A percentile compares a stretch with the other conserved stretches of the same genome.
Evolutionary conservation across 2,888 invertebrate genomes (phyloP).

Genomic region (Epiblema foenella): DNA sequence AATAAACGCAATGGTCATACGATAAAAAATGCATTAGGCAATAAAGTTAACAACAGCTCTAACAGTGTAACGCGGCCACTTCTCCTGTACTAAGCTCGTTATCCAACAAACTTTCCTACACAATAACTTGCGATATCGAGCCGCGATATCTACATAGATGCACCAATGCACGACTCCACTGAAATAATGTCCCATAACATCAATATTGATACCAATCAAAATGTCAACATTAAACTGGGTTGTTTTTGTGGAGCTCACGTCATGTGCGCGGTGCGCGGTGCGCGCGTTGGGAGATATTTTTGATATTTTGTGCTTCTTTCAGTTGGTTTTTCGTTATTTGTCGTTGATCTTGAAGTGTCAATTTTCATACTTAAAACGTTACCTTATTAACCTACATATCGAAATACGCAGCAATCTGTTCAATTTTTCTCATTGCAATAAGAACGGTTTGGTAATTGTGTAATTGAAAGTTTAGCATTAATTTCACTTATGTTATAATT

Average conservation of each 20-base stretch:
- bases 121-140: constrained; percentile 42
- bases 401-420: no score
- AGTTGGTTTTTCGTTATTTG: neutral
- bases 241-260: constrained; percentile 9
- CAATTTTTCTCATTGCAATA: neutral
- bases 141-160: constrained; percentile 42
- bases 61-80: constrained; percentile 51
- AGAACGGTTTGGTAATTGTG: neutral
- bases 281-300: neutral
- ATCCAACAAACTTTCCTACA: constrained; percentile 49
- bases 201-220: constrained; percentile 43
- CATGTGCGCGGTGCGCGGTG: no score
- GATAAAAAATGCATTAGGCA: neutral
- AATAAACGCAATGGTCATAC: neutral
- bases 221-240: constrained; percentile 35
- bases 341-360: no score
- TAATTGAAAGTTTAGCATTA: neutral
- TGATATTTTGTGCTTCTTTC: constrained; percentile 1
- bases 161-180: constrained; percentile 40
- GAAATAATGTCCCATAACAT: constrained; percentile 43
- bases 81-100: constrained; percentile 56
- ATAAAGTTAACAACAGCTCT: neutral
- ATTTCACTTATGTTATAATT: no score
- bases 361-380: no score
- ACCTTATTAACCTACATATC: no score